Evolutionary conservation across 2,113 vertebrate genomes (phyloP).

Genomic region (Rhizomys pruinosus): DNA sequence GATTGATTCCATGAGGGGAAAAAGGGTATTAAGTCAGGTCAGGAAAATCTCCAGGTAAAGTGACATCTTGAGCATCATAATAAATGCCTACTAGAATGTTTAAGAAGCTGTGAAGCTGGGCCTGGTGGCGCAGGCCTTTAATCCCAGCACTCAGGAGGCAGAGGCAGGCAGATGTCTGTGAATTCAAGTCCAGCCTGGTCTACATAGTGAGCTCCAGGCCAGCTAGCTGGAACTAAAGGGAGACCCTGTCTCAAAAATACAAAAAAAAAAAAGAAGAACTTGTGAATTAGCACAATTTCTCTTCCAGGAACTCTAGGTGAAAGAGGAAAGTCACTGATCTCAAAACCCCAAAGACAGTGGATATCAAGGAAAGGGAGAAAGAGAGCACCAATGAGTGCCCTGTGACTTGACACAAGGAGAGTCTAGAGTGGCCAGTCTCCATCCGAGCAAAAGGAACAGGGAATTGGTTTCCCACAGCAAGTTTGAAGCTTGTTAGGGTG

Average conservation of each 20-base stretch:
- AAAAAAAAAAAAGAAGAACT: too few relatives aligned
- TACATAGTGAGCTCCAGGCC: too few relatives aligned
- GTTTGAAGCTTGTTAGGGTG: not conserved
- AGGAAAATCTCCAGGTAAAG: constrained; percentile 12
- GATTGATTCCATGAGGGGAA: not conserved
- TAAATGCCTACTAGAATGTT: not conserved
- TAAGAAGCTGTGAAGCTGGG: not conserved
- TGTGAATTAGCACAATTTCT: not conserved
- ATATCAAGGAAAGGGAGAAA: not conserved
- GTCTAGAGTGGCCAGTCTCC: not conserved
- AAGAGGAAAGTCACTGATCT: not conserved
- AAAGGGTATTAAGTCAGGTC: not conserved
- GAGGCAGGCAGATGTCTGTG: too few relatives aligned
- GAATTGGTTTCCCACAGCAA: too few relatives aligned
- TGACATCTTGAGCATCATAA: not conserved
- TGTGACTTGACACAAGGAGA: not conserved
- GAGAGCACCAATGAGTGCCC: not conserved
- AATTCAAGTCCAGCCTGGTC: too few relatives aligned
- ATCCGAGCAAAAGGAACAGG: not conserved
- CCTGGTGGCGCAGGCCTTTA: too few relatives aligned
- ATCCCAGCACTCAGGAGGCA: too few relatives aligned
- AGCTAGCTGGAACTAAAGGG: too few relatives aligned
- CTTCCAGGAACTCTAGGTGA: not conserved
- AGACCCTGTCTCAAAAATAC: too few relatives aligned
- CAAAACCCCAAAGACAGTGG: not conserved